These are phyloP conservation scores for Sorex maritimensis DNA, from an alignment of 2,797 vertebrate genomes.

Conservation along the genomic window DNA sequence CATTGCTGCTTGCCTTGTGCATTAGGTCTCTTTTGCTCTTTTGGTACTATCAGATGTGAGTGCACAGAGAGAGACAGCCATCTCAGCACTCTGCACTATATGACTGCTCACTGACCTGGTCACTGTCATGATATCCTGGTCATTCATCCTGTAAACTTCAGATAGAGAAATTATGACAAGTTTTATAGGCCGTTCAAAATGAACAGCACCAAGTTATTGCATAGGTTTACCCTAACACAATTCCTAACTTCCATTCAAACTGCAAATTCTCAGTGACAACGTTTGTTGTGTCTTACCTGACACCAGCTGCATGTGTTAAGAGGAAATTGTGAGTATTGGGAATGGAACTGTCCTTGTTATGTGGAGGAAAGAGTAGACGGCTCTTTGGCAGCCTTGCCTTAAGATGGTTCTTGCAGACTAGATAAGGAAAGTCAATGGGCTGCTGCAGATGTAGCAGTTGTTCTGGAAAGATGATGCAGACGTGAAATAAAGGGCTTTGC, in stretches of 20 bases:
- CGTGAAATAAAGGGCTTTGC: not conserved
- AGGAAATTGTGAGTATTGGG: not conserved
- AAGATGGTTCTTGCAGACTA: not conserved
- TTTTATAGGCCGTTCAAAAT: conserved; percentile 8
- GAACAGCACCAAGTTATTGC: not conserved
- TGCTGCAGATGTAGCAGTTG: not conserved
- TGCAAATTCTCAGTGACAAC: not conserved
- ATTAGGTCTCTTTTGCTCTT: not conserved
- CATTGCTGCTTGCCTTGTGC: not conserved
- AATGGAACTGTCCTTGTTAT: not conserved
- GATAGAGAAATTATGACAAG: not conserved
- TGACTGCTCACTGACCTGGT: too few species aligned
- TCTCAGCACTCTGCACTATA: not conserved
- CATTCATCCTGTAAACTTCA: conserved; percentile 6
- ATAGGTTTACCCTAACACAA: not conserved
- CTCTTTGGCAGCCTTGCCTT: not conserved
- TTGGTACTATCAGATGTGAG: conserved; percentile 10
- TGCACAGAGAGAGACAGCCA: not conserved
- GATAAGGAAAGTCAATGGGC: too few species aligned
- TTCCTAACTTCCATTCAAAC: not conserved
- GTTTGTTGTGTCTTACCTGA: not conserved
- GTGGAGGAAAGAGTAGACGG: not conserved
- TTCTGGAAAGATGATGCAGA: not conserved
- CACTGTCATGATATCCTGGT: too few species aligned
- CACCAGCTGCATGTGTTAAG: not conserved